Conservation (phyloP, 2,888 invertebrate species). For the Caradrina clavipalpis region DNA sequence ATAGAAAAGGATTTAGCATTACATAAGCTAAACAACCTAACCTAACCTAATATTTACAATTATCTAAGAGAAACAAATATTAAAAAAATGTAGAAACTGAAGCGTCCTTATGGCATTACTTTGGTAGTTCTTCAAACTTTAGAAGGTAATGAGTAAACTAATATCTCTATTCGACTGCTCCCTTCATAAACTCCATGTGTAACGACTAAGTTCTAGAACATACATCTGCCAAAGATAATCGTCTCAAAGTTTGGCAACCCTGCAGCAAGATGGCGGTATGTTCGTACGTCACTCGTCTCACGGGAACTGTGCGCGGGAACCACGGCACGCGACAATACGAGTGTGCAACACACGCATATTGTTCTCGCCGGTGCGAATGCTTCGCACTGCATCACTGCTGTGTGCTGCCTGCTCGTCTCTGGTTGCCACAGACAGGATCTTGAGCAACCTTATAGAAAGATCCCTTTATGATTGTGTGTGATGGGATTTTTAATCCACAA, state of each 20-base stretch:
- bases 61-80: not conserved
- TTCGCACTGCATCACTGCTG: slow-evolving; percentile 24
- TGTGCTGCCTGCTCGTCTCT: slow-evolving; percentile 4
- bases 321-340: slow-evolving; percentile 65
- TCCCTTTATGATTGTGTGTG: slow-evolving; percentile 43
- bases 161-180: not conserved
- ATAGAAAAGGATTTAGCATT: too few species aligned
- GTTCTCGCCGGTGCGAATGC: slow-evolving; percentile 68
- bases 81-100: not conserved
- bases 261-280: slow-evolving; percentile 28
- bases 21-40: too few species aligned
- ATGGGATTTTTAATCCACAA: slow-evolving; percentile 42
- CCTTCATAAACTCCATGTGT: not conserved
- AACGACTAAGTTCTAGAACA: not conserved
- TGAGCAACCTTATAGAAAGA: slow-evolving; percentile 45
- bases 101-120: not conserved
- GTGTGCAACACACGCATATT: slow-evolving; percentile 69
- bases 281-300: slow-evolving; percentile 57
- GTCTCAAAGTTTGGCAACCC: slow-evolving; percentile 36
- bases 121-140: not conserved
- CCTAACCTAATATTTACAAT: not conserved
- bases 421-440: slow-evolving; percentile 57
- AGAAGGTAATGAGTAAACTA: not conserved
- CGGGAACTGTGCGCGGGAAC: slow-evolving; percentile 64
- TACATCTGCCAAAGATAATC: not conserved